These are phyloP conservation scores for Arctia plantaginis DNA, from an alignment of 2,888 invertebrate species.

Conservation along the genomic window DNA sequence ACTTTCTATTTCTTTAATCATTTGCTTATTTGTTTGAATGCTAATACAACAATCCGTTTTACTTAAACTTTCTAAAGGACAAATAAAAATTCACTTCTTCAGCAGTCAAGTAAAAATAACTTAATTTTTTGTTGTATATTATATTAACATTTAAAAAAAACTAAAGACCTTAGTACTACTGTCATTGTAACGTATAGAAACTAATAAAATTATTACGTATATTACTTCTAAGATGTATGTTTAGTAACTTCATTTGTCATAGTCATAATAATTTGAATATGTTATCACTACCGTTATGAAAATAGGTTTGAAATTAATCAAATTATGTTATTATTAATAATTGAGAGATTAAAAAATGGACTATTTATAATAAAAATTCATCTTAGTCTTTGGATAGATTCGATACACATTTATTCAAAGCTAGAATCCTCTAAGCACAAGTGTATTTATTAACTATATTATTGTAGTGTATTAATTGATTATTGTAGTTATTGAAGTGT, in stretches of 20 bases:
- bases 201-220: neutral
- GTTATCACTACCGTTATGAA: neutral
- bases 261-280: neutral
- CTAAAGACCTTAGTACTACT: neutral
- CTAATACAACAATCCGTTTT: neutral
- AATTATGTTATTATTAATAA: neutral
- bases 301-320: neutral
- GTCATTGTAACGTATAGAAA: neutral
- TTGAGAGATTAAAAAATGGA: no score
- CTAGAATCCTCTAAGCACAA: no score
- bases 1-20: conserved; percentile 1
- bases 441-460: no score
- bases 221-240: neutral
- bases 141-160: no score
- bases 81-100: no score
- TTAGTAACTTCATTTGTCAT: neutral
- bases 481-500: no score
- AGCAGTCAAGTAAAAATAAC: no score
- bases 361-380: no score
- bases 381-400: no score
- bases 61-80: neutral
- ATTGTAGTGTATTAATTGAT: no score
- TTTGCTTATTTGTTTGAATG: neutral
- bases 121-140: no score
- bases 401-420: no score